These are phyloP conservation scores for Calephelis virginiensis DNA, from an alignment of 1,140 invertebrate species.

Conservation along the genomic window DNA sequence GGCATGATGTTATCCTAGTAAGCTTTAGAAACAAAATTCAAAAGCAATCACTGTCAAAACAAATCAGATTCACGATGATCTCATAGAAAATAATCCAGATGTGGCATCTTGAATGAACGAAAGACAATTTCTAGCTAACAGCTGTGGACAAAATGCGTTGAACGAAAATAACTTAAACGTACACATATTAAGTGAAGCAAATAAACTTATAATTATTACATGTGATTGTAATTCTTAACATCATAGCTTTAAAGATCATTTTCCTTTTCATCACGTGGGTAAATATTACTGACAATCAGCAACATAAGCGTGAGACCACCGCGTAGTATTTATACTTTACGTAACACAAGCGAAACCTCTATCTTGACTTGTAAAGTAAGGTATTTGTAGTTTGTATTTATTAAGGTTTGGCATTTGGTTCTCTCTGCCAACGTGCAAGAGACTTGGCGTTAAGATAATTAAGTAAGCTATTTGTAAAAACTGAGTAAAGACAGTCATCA, in stretches of 20 bases:
- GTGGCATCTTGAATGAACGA: constrained; percentile 40
- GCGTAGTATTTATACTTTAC: constrained; percentile 31
- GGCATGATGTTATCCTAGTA: neutral
- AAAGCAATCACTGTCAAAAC: neutral
- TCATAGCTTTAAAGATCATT: neutral
- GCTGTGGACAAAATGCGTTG: constrained; percentile 47
- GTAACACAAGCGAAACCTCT: no score
- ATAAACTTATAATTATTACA: constrained; percentile 2
- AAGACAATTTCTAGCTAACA: constrained; percentile 45
- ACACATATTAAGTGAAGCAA: constrained; percentile 21
- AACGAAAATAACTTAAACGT: constrained; percentile 44
- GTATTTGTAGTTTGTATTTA: no score
- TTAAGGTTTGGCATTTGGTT: no score
- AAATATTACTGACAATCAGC: neutral
- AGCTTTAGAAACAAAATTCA: no score
- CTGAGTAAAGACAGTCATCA: no score
- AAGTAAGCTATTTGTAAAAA: no score
- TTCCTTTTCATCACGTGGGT: neutral
- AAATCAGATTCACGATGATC: constrained; percentile 21
- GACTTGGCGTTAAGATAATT: no score
- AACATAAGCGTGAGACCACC: constrained; percentile 45
- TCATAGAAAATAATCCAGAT: constrained; percentile 21
- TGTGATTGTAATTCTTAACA: neutral
- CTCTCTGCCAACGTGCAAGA: no score
- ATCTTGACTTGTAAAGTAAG: no score